Evolutionary conservation across 2,797 vertebrate species (phyloP), one percentile per base, ranked within the genome.

Genomic region (Mus spretus): DNA sequence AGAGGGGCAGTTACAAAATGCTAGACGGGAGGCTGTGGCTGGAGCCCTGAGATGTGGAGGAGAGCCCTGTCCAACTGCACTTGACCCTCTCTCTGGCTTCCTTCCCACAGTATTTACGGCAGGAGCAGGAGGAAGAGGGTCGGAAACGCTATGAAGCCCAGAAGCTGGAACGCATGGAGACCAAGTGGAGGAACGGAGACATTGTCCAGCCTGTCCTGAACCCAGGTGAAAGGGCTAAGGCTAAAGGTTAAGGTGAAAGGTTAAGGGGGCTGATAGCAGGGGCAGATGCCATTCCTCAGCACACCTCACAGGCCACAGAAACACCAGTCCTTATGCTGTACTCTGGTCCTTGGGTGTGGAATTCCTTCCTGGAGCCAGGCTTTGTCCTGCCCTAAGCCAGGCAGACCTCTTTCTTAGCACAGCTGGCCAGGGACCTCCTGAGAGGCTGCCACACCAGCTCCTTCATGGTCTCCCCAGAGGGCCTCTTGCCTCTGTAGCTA

Each of bases 81-180:
- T 22, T 96, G 28, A 97, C 82, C 31, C 22, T 13, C 12, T 0
- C 1, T n/a, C 55, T 94, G 53, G 3, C 89, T 89, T 75, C 89
- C 97, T 88, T 65, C 91, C 97, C 2, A 0, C 96, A 99, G 99
- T 99, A 99, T 15, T 92, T 72, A 0, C 98, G 98, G 63, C 98
- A 98, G 93, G 99, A 99, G 82, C 98, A 99, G 97, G 99, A 99
- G 96, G 99, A 99, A 0, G 99, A 99, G 96, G 99, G 99, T 57
- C 99, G 97, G 95, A 99, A 99, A 94, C 99, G 99, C 75, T 99
- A 99, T 0, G 99, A 99, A 84, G 98, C 99, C 90, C 99, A 99
- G 98, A 99, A 99, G 97, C 97, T 99, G 93, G 99, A 99, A 77
- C 98, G 99, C 81, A 96, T 99, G 98, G 99, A 99, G 98, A 99